phyloP scores from a whole-genome alignment of 2,888 invertebrate species.

The Bellardia bayeri region DNA sequence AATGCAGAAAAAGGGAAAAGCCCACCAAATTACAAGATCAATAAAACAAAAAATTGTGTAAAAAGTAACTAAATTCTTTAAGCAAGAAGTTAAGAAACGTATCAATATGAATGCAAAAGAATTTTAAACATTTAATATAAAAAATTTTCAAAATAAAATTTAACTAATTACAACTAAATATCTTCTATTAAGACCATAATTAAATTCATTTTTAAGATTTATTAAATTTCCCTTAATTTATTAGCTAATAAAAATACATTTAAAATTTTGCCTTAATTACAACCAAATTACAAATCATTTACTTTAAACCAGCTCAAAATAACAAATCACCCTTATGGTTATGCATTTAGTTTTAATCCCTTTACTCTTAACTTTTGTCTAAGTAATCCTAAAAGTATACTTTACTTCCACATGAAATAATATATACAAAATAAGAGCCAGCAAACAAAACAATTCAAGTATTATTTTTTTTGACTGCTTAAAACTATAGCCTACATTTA shows the following conservation, averaged over 20 bases:
- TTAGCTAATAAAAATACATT: too few relatives aligned
- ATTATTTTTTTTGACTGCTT: not conserved
- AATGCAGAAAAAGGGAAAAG: not conserved
- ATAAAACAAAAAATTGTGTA: not conserved
- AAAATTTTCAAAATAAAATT: too few relatives aligned
- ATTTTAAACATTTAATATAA: too few relatives aligned
- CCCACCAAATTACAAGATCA: not conserved
- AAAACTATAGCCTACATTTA: slow-evolving; percentile 47
- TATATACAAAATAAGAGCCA: not conserved
- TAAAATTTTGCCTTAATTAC: too few relatives aligned
- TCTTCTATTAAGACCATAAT: too few relatives aligned
- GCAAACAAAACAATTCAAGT: not conserved
- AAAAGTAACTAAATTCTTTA: too few relatives aligned
- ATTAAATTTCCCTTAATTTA: too few relatives aligned
- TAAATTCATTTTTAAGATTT: too few relatives aligned
- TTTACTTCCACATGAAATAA: not conserved
- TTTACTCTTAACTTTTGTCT: not conserved
- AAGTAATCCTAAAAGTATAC: slow-evolving; percentile 12
- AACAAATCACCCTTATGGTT: not conserved
- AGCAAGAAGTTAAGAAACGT: too few relatives aligned
- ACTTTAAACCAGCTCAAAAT: not conserved
- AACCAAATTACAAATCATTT: not conserved
- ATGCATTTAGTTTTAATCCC: not conserved
- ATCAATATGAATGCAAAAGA: too few relatives aligned
- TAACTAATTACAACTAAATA: too few relatives aligned